Evolutionary conservation across 2,797 vertebrate genomes (phyloP).

Genomic region (Tapera naevia): DNA sequence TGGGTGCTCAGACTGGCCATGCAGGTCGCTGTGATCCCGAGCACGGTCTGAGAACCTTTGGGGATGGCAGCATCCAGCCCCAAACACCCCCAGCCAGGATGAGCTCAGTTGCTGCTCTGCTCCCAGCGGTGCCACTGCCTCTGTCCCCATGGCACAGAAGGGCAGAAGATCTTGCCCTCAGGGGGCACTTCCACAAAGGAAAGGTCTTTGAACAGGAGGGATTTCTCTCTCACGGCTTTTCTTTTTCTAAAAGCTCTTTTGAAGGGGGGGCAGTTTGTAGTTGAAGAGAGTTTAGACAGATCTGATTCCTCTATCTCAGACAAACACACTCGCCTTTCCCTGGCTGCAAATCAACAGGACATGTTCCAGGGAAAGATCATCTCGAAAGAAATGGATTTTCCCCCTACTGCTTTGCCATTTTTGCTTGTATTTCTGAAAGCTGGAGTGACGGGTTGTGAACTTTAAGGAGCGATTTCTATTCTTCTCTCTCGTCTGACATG

Average conservation of each 20-base stretch:
- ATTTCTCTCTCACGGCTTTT: neutral
- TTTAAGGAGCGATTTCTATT: conserved; percentile 40
- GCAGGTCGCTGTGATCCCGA: accelerated
- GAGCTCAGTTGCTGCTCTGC: neutral
- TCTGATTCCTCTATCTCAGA: conserved; percentile 44
- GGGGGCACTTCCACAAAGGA: neutral
- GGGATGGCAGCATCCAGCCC: neutral
- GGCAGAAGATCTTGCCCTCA: neutral
- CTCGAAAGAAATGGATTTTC: conserved; percentile 49
- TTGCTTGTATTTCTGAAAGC: conserved; percentile 50
- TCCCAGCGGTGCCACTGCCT: accelerated
- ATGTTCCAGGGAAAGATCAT: conserved; percentile 39
- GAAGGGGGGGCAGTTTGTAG: neutral
- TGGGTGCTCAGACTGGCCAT: neutral
- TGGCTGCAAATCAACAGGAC: conserved; percentile 41
- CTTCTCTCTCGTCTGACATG: neutral
- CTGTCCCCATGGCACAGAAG: neutral
- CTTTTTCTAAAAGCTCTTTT: neutral
- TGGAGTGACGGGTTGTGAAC: conserved; percentile 32
- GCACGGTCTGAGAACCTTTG: accelerated
- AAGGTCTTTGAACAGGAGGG: neutral
- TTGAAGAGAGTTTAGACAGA: conserved; percentile 19
- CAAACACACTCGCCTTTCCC: conserved; percentile 27
- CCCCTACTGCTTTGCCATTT: conserved; percentile 53
- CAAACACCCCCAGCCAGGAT: accelerated